Conservation (phyloP, 2,797 vertebrate species). For the Aselliscus stoliczkanus region DNA sequence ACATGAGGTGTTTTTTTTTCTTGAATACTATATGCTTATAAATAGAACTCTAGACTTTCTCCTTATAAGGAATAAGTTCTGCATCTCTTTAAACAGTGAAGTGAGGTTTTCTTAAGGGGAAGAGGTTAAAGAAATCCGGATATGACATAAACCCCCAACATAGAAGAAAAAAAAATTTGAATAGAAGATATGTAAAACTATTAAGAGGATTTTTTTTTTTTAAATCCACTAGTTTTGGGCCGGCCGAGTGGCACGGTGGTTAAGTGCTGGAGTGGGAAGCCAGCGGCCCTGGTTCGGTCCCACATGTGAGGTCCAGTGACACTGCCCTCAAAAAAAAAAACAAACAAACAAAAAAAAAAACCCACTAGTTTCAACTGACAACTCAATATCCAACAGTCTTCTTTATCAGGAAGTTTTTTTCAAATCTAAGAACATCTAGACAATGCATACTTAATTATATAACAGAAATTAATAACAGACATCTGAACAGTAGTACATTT, state of each 20-base stretch:
- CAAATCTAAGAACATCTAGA: neutral
- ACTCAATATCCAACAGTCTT: neutral
- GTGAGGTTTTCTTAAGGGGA: neutral
- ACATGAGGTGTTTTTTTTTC: neutral
- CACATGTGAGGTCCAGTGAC: too few relatives aligned
- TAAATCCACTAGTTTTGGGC: too few relatives aligned
- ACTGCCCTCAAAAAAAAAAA: too few relatives aligned
- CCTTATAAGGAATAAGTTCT: constrained; percentile 29
- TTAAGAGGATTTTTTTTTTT: neutral
- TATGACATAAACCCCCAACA: neutral
- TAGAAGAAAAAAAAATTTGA: neutral
- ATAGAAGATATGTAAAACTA: constrained; percentile 26
- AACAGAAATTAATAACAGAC: neutral
- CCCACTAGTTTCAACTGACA: constrained; percentile 20
- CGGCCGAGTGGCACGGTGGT: too few relatives aligned
- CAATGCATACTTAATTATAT: neutral
- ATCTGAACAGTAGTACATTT: neutral
- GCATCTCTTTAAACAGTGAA: constrained; percentile 45
- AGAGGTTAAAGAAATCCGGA: constrained; percentile 1
- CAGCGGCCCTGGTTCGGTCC: too few relatives aligned
- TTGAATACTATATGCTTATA: constrained; percentile 22
- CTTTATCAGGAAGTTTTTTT: constrained; percentile 7
- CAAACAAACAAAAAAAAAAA: too few relatives aligned
- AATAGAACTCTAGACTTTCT: constrained; percentile 42
- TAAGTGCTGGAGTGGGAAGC: too few relatives aligned